Evolutionary conservation across 2,888 invertebrate genomes (phyloP).

Genomic region (Latheticus oryzae): DNA sequence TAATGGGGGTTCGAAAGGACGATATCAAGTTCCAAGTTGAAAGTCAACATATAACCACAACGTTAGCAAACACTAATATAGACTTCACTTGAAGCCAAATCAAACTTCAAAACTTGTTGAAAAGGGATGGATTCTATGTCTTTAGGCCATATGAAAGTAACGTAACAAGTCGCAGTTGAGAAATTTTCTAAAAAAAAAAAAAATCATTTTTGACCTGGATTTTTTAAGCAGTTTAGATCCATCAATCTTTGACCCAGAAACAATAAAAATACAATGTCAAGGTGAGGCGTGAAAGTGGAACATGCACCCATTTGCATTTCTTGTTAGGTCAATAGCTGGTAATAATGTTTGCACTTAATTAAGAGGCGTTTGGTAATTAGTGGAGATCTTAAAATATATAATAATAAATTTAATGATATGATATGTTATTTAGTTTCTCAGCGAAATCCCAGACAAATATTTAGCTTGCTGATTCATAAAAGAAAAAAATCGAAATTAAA

Average conservation of each 20-base stretch:
- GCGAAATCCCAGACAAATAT: too few relatives aligned
- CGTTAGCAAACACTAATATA: constrained; percentile 48
- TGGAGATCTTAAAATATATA: too few relatives aligned
- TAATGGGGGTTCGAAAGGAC: constrained; percentile 24
- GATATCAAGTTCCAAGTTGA: constrained; percentile 45
- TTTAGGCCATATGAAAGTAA: constrained; percentile 39
- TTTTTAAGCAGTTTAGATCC: constrained; percentile 22
- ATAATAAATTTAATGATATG: too few relatives aligned
- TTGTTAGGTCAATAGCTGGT: constrained; percentile 21
- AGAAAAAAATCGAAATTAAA: too few relatives aligned
- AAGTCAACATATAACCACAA: constrained; percentile 47
- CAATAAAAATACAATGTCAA: constrained; percentile 38
- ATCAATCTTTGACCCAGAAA: constrained; percentile 27
- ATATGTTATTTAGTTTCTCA: too few relatives aligned
- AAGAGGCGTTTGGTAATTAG: too few relatives aligned
- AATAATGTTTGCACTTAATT: constrained; percentile 6
- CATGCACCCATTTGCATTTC: constrained; percentile 33
- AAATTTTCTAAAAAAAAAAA: too few relatives aligned
- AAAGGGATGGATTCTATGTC: constrained; percentile 41
- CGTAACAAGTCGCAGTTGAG: constrained; percentile 38
- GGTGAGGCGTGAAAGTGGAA: constrained; percentile 40
- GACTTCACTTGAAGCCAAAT: constrained; percentile 43
- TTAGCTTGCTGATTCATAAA: too few relatives aligned
- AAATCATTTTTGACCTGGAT: constrained; percentile 11
- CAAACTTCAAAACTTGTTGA: constrained; percentile 46